These are phyloP conservation scores for Copidosoma aretas DNA, from an alignment of 2,888 invertebrate species.

Conservation along the genomic window DNA sequence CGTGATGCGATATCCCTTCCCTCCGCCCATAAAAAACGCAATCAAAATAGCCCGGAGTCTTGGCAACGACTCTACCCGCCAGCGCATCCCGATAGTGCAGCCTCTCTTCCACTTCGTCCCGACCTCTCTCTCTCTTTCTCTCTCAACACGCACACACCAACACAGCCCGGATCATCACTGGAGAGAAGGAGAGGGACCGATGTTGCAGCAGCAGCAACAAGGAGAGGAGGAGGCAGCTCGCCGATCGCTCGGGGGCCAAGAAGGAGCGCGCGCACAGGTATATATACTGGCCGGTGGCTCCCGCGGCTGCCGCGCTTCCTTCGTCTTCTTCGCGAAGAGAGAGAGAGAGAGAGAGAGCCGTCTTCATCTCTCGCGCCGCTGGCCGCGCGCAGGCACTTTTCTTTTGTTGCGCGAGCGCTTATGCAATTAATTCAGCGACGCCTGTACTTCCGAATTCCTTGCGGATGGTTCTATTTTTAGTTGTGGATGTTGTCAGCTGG, in stretches of 20 bases:
- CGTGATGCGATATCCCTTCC: too few species aligned
- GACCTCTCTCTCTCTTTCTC: conserved; percentile 34
- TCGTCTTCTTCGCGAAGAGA: not conserved
- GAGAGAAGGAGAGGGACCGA: too few species aligned
- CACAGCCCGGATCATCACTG: too few species aligned
- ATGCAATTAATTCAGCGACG: conserved; percentile 21
- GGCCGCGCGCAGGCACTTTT: not conserved
- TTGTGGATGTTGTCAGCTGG: too few species aligned
- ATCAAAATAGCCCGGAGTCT: too few species aligned
- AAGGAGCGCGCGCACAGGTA: conserved; percentile 18
- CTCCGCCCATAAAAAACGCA: too few species aligned
- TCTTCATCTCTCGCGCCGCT: conserved; percentile 21
- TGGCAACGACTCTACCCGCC: too few species aligned
- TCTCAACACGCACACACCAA: not conserved
- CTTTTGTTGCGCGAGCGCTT: not conserved
- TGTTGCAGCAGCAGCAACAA: too few species aligned
- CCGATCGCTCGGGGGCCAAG: not conserved
- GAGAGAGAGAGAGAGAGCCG: conserved; percentile 9
- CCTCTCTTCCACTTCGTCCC: too few species aligned
- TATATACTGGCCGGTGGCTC: not conserved
- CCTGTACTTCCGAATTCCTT: conserved; percentile 31
- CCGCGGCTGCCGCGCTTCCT: not conserved
- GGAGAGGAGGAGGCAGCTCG: not conserved
- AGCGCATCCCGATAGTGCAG: too few species aligned
- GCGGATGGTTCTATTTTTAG: too few species aligned